Evolutionary conservation across 2,797 vertebrate genomes (phyloP).

Genomic region (Eulemur mongoz): DNA sequence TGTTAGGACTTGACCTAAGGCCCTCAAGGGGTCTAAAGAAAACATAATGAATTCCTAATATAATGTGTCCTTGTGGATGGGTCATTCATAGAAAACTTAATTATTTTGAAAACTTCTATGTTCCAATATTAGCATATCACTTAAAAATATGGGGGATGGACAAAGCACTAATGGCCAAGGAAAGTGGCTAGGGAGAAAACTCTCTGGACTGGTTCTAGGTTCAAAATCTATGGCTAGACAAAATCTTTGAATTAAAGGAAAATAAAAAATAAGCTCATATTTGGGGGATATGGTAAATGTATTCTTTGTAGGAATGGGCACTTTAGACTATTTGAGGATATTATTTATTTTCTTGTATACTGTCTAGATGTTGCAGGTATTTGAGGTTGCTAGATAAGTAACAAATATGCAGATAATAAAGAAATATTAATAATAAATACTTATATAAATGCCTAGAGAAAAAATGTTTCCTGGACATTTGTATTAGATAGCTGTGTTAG

Average conservation of each 20-base stretch:
- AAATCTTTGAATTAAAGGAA: background rate
- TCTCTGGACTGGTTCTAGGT: background rate
- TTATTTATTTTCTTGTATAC: background rate
- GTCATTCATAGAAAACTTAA: background rate
- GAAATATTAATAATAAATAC: constrained; percentile 15
- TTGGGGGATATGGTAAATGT: background rate
- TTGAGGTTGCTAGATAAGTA: background rate
- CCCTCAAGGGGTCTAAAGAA: background rate
- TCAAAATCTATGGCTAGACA: background rate
- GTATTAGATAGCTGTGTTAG: background rate
- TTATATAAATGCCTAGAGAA: background rate
- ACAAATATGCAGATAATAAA: background rate
- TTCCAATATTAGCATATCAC: background rate
- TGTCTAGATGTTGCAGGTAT: background rate
- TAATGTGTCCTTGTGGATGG: background rate
- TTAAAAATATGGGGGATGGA: background rate
- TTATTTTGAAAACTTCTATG: constrained; percentile 30
- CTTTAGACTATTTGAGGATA: background rate
- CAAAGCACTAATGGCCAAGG: background rate
- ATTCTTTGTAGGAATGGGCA: background rate
- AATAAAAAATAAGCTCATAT: background rate
- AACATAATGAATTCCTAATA: background rate
- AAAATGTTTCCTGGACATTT: background rate
- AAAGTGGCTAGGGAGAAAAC: background rate
- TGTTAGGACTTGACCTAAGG: background rate